Evolutionary conservation across 2,888 invertebrate species (phyloP).

Genomic region (Buathra laborator): DNA sequence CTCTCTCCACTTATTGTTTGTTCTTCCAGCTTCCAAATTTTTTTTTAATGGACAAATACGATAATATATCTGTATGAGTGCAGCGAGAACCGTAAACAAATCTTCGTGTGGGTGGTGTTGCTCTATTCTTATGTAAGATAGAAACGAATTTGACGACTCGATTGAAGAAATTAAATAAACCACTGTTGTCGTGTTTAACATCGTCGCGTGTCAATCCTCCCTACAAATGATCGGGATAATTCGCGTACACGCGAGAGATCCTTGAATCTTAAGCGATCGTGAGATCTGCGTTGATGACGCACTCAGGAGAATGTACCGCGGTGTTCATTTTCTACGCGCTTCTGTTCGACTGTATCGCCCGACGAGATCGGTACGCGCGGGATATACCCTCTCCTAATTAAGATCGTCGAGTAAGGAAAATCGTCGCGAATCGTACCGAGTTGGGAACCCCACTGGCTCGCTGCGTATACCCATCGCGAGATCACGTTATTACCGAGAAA

Average conservation of each 20-base stretch:
- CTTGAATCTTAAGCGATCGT: constrained; percentile 59
- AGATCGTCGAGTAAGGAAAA: constrained; percentile 64
- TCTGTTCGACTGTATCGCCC: constrained; percentile 46
- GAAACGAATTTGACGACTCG: constrained; percentile 29
- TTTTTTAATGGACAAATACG: no score
- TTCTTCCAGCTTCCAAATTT: no score
- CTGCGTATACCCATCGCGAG: constrained; percentile 39
- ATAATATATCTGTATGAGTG: background rate
- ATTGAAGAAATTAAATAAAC: constrained; percentile 49
- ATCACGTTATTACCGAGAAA: constrained; percentile 70
- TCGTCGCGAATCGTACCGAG: constrained; percentile 57
- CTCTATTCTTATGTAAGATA: background rate
- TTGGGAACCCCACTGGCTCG: constrained; percentile 15
- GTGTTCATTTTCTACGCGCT: constrained; percentile 31
- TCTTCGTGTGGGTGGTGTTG: background rate
- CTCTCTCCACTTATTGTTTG: no score
- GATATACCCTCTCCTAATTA: constrained; percentile 63
- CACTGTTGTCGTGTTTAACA: constrained; percentile 29
- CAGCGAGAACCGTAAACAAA: background rate
- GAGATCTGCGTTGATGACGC: constrained; percentile 55
- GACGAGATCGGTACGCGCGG: constrained; percentile 44
- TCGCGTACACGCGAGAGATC: constrained; percentile 54
- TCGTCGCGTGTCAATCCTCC: constrained; percentile 55
- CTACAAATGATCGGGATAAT: constrained; percentile 57
- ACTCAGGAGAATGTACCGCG: background rate